phyloP scores from a whole-genome alignment of 2,113 vertebrate species.

The Rattus rattus region DNA sequence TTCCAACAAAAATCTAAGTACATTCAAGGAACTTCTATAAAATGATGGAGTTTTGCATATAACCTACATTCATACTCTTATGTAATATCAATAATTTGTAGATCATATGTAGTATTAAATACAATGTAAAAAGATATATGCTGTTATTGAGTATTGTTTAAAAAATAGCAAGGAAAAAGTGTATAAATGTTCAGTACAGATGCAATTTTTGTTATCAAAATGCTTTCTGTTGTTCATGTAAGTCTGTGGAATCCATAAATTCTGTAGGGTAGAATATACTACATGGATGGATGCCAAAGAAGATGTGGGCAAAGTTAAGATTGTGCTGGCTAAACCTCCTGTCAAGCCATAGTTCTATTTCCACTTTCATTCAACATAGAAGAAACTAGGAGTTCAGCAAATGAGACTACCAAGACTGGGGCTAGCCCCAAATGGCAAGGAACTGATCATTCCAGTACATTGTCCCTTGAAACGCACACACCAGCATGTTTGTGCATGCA shows the following conservation, averaged over 20 bases:
- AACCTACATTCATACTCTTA: background rate
- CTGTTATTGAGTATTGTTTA: background rate
- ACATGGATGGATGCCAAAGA: background rate
- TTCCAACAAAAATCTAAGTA: background rate
- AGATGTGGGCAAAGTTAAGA: background rate
- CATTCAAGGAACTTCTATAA: background rate
- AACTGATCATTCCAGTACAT: background rate
- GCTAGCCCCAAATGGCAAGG: background rate
- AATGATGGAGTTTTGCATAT: background rate
- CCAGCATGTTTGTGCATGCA: background rate
- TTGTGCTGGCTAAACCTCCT: accelerated
- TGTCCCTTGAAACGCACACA: background rate
- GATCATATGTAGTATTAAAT: background rate
- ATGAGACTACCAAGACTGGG: background rate
- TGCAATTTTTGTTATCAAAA: background rate
- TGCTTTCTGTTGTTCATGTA: background rate
- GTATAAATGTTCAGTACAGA: background rate
- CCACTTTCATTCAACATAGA: background rate
- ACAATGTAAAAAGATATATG: background rate
- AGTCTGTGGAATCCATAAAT: background rate
- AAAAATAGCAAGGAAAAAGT: background rate
- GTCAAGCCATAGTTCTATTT: background rate
- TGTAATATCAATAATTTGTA: background rate
- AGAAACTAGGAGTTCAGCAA: background rate
- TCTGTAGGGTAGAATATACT: background rate